Base-by-base conservation (phyloP, 2,888 invertebrate species). In the Machimus atricapillus region DNA sequence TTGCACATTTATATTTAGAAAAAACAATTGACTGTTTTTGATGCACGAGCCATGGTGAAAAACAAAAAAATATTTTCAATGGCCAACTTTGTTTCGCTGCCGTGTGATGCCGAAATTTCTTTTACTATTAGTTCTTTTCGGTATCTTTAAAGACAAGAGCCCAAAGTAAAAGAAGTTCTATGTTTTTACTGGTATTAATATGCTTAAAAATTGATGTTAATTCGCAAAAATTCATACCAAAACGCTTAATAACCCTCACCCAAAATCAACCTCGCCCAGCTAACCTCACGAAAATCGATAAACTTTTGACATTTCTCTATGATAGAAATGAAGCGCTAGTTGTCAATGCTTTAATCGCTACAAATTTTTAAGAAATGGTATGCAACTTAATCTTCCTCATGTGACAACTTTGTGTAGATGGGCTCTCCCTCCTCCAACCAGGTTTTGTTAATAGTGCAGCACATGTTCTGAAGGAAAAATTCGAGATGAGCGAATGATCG, bases 111-210 rank as follows among this genome's bases (percentile, higher is more conserved):
- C 43, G 87, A 88, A 87, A 87, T 85, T 77, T 81, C 87, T 87
- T 85, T 86, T 86, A 87, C 87, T 87, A 88, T 87, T 87, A 85
- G 77, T 87, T 87, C 88, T 86, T 86, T 82, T 76, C 52, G 31
- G 23, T 87, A 52, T 83, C 16, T 52, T 52, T 23, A 31, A 16
- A 56, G 40, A 19, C 27, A 86, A 86, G 88, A 87, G 81, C 77
- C 86, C 88, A 88, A 88, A 86, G 87, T 78, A 87, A 87, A 87
- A 87, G 86, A 86, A 78, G 86, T 88, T 87, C 88, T 52, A 81
- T 73, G 16, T 66, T 78, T 78, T 40, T 19, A 23, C 40, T 78
- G 23, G 8, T 66, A 27, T 66, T 23, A 27, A 27, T 19, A 19
- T 27, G 27, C 23, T 27, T 27, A 19, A 66, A 58, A 58, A 43